Evolutionary conservation across 2,797 vertebrate species (phyloP).

Genomic region (Halcyon badia): DNA sequence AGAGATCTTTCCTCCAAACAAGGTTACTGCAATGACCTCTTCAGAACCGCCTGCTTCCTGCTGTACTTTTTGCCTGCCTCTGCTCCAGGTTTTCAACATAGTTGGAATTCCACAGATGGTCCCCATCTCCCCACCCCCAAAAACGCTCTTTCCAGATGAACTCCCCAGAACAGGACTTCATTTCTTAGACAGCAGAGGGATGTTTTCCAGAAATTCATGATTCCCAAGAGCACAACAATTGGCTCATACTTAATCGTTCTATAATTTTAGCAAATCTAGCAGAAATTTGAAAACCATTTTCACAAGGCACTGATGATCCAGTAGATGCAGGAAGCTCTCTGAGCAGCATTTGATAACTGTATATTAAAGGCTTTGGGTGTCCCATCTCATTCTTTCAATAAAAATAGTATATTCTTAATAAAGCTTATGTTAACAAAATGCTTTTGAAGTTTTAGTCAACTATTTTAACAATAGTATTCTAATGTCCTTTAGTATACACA

Average conservation of each 20-base stretch:
- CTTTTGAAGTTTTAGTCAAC: not conserved
- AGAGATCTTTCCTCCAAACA: not conserved
- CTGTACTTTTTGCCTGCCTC: conserved; percentile 55
- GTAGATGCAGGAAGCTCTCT: not conserved
- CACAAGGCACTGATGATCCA: not conserved
- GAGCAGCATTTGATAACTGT: not conserved
- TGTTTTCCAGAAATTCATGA: conserved; percentile 74
- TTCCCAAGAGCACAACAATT: conserved; percentile 56
- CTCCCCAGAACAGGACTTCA: conserved; percentile 72
- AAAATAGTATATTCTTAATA: not conserved
- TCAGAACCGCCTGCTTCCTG: conserved; percentile 62
- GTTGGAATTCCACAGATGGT: conserved; percentile 81
- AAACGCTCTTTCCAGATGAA: conserved; percentile 78
- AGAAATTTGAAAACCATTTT: conserved; percentile 15
- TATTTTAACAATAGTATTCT: not conserved
- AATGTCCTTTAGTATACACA: not conserved
- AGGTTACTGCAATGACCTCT: conserved; percentile 43
- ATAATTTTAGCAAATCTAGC: conserved; percentile 29
- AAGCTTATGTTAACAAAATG: not conserved
- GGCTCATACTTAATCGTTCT: conserved; percentile 61
- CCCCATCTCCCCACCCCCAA: conserved; percentile 49
- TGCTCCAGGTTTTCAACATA: conserved; percentile 58
- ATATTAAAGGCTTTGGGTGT: not conserved
- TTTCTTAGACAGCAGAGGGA: conserved; percentile 71
- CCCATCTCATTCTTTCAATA: not conserved